phyloP scores from a whole-genome alignment of 2,888 invertebrate genomes.

The Lasioglossum marginatum region DNA sequence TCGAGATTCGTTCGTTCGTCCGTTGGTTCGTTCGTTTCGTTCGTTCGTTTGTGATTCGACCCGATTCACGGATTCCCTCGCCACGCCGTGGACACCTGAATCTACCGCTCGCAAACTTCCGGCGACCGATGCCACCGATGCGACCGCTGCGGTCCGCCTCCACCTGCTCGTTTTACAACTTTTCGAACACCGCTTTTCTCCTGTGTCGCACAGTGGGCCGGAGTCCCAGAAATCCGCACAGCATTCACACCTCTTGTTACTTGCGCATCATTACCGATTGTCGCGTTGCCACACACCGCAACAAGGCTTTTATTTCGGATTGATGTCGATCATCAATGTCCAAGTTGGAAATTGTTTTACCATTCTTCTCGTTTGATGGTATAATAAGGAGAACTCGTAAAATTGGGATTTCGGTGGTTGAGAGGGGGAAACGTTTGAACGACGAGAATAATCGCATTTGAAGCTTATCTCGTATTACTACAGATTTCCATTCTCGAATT shows the following conservation, averaged over 20 bases:
- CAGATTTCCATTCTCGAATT: too few relatives aligned
- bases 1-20: constrained; percentile 73
- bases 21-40: constrained; percentile 56
- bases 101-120: background rate
- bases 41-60: constrained; percentile 63
- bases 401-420: too few relatives aligned
- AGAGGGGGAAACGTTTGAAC: background rate
- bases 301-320: background rate
- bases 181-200: background rate
- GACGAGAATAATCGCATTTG: background rate
- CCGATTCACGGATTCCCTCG: constrained; percentile 36
- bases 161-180: constrained; percentile 6
- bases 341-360: background rate
- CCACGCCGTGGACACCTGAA: constrained; percentile 35
- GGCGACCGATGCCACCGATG: background rate
- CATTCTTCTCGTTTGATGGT: background rate
- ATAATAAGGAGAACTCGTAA: background rate
- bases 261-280: background rate
- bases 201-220: background rate
- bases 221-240: background rate
- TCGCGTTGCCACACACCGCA: too few relatives aligned
- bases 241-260: background rate
- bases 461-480: background rate
- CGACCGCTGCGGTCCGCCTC: background rate
- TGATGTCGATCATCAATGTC: background rate